Conservation (phyloP, 2,888 invertebrate species). For the Sphinx pinastri region DNA sequence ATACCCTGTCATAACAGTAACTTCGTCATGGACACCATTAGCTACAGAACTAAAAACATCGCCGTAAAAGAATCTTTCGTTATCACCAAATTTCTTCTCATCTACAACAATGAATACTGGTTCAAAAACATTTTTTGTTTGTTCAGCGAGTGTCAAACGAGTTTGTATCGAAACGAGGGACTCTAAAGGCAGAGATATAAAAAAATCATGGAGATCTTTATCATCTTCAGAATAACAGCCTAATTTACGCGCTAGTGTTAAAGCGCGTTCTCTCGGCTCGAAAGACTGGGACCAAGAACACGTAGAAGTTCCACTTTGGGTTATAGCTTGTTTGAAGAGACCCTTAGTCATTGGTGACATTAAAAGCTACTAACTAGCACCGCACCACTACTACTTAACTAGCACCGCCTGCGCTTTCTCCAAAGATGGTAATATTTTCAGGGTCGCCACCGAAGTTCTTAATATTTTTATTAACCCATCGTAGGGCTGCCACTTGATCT, state of each 20-base stretch:
- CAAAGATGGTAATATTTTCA: slow-evolving; percentile 71
- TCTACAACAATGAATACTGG: slow-evolving; percentile 47
- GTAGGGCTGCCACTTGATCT: slow-evolving; percentile 72
- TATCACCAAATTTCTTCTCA: slow-evolving; percentile 57
- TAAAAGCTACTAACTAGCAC: slow-evolving; percentile 59
- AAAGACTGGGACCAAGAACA: slow-evolving; percentile 76
- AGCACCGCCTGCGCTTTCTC: slow-evolving; percentile 70
- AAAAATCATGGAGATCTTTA: slow-evolving; percentile 57
- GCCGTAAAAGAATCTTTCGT: slow-evolving; percentile 59
- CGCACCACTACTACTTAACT: too few relatives aligned
- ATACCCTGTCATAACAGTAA: slow-evolving; percentile 88
- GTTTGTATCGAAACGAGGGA: slow-evolving; percentile 44
- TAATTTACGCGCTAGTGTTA: slow-evolving; percentile 51
- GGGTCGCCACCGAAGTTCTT: slow-evolving; percentile 68
- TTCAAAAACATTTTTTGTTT: slow-evolving; percentile 41
- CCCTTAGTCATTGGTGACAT: slow-evolving; percentile 73
- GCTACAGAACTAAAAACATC: slow-evolving; percentile 59
- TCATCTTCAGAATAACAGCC: slow-evolving; percentile 58
- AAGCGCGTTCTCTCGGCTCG: slow-evolving; percentile 77
- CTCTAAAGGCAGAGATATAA: slow-evolving; percentile 54
- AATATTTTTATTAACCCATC: slow-evolving; percentile 72
- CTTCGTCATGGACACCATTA: slow-evolving; percentile 69
- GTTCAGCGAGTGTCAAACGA: slow-evolving; percentile 42
- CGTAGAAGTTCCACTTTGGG: slow-evolving; percentile 87
- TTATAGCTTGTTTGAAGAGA: slow-evolving; percentile 79